Percentiles rank a stretch among this genome's conserved stretches.
These are phyloP conservation scores for Montipora efflorescens DNA, from an alignment of 64 coral and sea anemone species.

Conservation along the genomic window DNA sequence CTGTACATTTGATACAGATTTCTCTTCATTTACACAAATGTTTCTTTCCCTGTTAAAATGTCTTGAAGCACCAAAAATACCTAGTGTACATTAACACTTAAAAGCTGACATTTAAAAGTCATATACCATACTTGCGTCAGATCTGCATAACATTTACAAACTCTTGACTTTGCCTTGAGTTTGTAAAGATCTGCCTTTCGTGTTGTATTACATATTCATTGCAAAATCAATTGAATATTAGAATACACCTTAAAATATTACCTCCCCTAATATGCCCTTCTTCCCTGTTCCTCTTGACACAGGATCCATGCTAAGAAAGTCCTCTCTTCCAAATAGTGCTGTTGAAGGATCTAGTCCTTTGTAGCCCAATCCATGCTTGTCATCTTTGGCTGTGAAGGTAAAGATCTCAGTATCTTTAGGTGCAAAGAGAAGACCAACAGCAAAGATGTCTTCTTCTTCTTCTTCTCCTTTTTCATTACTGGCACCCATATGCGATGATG, in stretches of 20 bases:
- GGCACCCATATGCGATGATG: neutral
- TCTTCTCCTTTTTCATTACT: conserved; percentile 53
- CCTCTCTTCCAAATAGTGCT: conserved; percentile 39
- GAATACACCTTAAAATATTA: neutral
- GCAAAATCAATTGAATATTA: too few species aligned
- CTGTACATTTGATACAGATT: too few species aligned
- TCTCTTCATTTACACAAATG: too few species aligned
- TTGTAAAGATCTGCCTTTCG: neutral
- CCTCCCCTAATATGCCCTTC: conserved; percentile 86
- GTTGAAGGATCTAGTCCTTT: conserved; percentile 76
- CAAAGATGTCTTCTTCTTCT: conserved; percentile 87
- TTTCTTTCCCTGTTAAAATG: too few species aligned
- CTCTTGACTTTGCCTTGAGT: too few species aligned
- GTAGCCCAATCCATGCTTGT: conserved; percentile 92
- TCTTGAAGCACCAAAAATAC: too few species aligned
- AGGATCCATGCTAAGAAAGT: conserved; percentile 27
- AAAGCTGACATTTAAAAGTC: too few species aligned
- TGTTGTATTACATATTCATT: too few species aligned
- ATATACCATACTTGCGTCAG: too few species aligned
- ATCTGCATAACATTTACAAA: too few species aligned
- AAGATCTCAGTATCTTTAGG: conserved; percentile 93
- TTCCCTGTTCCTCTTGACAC: conserved; percentile 42
- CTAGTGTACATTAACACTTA: too few species aligned
- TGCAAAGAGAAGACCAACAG: conserved; percentile 94
- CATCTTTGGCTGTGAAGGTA: conserved; percentile 85